Conservation (phyloP, 2,888 invertebrate genomes). For the Abscondita cerata region DNA sequence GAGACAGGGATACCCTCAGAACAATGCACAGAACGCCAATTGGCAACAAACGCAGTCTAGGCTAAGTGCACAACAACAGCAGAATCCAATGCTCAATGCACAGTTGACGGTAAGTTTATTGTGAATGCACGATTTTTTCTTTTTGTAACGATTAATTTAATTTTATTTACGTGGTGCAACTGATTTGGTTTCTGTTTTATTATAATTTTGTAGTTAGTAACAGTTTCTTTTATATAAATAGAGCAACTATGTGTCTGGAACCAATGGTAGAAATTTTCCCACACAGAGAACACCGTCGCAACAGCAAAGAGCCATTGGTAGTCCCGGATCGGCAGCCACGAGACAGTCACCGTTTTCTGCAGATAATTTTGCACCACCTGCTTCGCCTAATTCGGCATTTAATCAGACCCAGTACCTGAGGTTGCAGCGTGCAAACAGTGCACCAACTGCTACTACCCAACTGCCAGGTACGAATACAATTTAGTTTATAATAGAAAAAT, state of each 20-base stretch:
- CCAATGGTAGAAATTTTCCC: constrained; percentile 44
- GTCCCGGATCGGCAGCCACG: constrained; percentile 61
- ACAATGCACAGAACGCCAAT: constrained; percentile 42
- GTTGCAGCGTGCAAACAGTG: constrained; percentile 66
- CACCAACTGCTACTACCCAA: constrained; percentile 64
- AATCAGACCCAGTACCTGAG: constrained; percentile 60
- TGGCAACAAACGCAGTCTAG: constrained; percentile 61
- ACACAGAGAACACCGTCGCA: constrained; percentile 45
- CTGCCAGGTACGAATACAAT: constrained; percentile 61
- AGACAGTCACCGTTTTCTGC: constrained; percentile 65
- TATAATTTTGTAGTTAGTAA: not conserved
- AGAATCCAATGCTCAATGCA: constrained; percentile 90
- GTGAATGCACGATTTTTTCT: not conserved
- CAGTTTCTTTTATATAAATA: constrained; percentile 23
- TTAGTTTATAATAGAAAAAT: not conserved
- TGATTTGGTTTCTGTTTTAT: too few species aligned
- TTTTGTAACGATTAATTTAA: too few species aligned
- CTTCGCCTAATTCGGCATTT: constrained; percentile 62
- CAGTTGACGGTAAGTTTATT: constrained; percentile 74
- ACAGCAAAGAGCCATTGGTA: constrained; percentile 59
- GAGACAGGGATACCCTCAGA: constrained; percentile 38
- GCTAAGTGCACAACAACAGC: constrained; percentile 74
- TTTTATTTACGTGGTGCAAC: too few species aligned
- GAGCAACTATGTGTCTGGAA: constrained; percentile 48
- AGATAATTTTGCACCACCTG: constrained; percentile 61